These are phyloP conservation scores for Nemoura dubitans DNA, from an alignment of 2,888 invertebrate genomes.

Conservation along the genomic window DNA sequence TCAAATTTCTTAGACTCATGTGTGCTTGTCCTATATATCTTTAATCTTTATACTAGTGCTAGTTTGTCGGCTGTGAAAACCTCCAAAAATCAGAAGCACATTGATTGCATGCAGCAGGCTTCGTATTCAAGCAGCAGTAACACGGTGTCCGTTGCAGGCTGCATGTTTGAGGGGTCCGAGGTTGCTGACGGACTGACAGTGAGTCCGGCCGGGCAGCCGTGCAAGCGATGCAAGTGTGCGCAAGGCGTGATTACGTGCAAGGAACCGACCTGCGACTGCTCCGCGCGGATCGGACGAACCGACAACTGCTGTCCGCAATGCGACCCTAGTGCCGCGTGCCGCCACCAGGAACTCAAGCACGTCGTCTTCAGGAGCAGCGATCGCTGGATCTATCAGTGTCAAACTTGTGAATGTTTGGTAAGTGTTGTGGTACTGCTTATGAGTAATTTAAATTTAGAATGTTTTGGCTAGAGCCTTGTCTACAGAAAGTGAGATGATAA, in stretches of 20 bases:
- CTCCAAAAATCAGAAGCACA: too few species aligned
- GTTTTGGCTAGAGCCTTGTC: too few species aligned
- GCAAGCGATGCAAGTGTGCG: slow-evolving; percentile 64
- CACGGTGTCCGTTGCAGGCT: slow-evolving; percentile 58
- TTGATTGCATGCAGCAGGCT: too few species aligned
- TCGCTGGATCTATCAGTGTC: slow-evolving; percentile 90
- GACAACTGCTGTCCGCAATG: slow-evolving; percentile 82
- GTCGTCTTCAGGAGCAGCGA: slow-evolving; percentile 83
- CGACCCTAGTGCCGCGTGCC: slow-evolving; percentile 76
- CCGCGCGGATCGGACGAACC: slow-evolving; percentile 51
- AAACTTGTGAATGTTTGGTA: slow-evolving; percentile 90
- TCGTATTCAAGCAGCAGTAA: too few species aligned
- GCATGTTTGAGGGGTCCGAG: slow-evolving; percentile 75
- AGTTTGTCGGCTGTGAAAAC: too few species aligned
- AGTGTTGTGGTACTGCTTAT: slow-evolving; percentile 56
- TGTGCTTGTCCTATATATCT: too few species aligned
- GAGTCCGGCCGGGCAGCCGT: slow-evolving; percentile 61
- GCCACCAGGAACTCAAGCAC: slow-evolving; percentile 81
- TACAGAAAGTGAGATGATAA: too few species aligned
- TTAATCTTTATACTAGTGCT: too few species aligned
- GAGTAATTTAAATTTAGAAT: not conserved
- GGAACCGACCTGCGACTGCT: slow-evolving; percentile 77
- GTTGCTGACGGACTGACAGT: slow-evolving; percentile 68
- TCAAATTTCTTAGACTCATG: too few species aligned
- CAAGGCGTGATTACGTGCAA: slow-evolving; percentile 74